phyloP scores from a whole-genome alignment of 35 echinoderm and acorn worm genomes.

The Ophiothrix spiculata region DNA sequence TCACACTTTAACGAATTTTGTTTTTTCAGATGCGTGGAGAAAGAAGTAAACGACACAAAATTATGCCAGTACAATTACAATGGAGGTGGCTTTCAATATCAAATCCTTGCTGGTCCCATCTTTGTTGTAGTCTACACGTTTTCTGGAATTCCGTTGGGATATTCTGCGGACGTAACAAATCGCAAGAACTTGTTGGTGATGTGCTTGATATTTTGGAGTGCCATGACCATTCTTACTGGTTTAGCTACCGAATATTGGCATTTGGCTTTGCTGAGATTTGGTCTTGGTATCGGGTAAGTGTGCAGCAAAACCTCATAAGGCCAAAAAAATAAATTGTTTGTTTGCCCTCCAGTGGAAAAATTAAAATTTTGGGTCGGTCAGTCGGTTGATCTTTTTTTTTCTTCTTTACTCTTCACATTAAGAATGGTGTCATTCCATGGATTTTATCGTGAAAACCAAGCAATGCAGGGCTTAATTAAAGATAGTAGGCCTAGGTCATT shows the following conservation, averaged over 20 bases:
- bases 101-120: constrained; percentile 69
- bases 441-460: too few species aligned
- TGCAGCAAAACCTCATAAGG: too few species aligned
- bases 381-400: too few species aligned
- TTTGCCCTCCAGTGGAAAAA: too few species aligned
- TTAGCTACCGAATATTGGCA: constrained; percentile 89
- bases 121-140: constrained; percentile 85
- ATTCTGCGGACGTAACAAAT: constrained; percentile 72
- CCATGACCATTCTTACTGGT: constrained; percentile 68
- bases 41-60: constrained; percentile 7
- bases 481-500: too few species aligned
- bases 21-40: constrained; percentile 23
- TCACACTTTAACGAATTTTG: too few species aligned
- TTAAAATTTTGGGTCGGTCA: too few species aligned
- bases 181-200: constrained; percentile 66
- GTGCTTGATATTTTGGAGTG: constrained; percentile 71
- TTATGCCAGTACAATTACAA: constrained; percentile 75
- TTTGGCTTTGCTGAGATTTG: constrained; percentile 62
- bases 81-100: constrained; percentile 67
- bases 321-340: too few species aligned
- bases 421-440: too few species aligned
- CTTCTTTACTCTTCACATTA: too few species aligned
- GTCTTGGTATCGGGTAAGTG: constrained; percentile 74
- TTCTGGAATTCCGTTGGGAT: constrained; percentile 62
- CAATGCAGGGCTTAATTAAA: too few species aligned